Percentiles rank a stretch among this genome's conserved stretches.
Conservation (phyloP, 2,797 vertebrate species). For the Muscicapa comitata region DNA sequence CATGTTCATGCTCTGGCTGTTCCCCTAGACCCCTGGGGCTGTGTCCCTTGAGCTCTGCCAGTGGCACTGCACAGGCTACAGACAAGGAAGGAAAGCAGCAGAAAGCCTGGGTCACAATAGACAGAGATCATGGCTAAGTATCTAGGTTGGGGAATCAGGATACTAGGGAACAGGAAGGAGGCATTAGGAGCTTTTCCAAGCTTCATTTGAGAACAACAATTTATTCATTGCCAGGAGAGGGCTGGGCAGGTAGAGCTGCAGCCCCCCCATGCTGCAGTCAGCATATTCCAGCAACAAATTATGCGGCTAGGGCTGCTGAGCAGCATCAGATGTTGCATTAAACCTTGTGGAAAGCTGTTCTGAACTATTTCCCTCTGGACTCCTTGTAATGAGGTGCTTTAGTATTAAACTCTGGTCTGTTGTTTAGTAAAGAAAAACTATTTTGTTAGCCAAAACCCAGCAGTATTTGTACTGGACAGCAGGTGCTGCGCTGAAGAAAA, state of each 20-base stretch:
- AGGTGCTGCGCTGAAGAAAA: constrained; percentile 16
- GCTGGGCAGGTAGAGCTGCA: background rate
- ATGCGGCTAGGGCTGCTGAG: background rate
- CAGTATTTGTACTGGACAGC: background rate
- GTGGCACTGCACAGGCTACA: no score
- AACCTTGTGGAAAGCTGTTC: background rate
- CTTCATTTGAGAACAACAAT: background rate
- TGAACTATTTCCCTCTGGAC: background rate
- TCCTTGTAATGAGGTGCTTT: constrained; percentile 14
- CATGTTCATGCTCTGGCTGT: background rate
- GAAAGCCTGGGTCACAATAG: background rate
- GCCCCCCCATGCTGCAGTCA: background rate
- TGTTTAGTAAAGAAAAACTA: constrained; percentile 1
- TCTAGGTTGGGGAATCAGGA: background rate
- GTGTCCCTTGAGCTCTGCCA: background rate
- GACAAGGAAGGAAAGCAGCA: background rate
- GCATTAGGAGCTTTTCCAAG: background rate
- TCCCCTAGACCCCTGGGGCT: background rate
- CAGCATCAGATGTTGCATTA: background rate
- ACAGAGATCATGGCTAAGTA: background rate
- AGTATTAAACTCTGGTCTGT: background rate
- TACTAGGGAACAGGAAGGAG: background rate
- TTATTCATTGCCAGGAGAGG: background rate
- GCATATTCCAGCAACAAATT: background rate
- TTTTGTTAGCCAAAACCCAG: background rate